Evolutionary conservation across 2,888 invertebrate species (phyloP).

Genomic region (Zaprionus obscuricornis): DNA sequence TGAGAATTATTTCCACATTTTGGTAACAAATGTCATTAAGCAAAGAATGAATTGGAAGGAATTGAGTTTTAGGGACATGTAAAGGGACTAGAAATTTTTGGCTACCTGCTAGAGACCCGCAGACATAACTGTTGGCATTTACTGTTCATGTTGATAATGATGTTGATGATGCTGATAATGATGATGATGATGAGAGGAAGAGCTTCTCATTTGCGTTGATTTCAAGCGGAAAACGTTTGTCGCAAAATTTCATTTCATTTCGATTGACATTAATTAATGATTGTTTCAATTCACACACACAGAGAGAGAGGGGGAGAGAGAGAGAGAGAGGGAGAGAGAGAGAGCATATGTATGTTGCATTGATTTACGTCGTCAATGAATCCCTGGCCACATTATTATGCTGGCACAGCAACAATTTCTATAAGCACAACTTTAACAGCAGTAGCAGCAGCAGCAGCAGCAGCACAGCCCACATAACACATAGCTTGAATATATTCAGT

Average conservation of each 20-base stretch:
- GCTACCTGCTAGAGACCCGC: conserved; percentile 49
- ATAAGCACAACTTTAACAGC: conserved; percentile 26
- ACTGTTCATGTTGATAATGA: conserved; percentile 4
- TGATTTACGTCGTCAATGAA: conserved; percentile 67
- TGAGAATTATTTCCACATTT: conserved; percentile 39
- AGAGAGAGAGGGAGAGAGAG: background rate
- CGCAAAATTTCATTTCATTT: conserved; percentile 73
- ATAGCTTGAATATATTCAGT: no score
- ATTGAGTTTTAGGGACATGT: conserved; percentile 4
- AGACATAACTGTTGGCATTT: conserved; percentile 21
- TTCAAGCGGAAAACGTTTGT: conserved; percentile 73
- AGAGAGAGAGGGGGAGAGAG: conserved; percentile 16
- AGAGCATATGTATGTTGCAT: conserved; percentile 45
- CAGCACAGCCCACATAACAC: conserved; percentile 30
- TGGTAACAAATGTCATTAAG: conserved; percentile 45
- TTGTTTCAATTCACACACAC: conserved; percentile 64
- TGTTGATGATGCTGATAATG: conserved; percentile 11
- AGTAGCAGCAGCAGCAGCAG: conserved; percentile 25
- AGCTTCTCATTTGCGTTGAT: conserved; percentile 70
- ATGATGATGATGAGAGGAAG: conserved; percentile 18
- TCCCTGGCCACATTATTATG: conserved; percentile 68
- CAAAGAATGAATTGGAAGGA: conserved; percentile 7
- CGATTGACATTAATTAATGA: conserved; percentile 79
- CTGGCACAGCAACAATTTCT: conserved; percentile 65
- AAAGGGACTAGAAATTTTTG: no score